Conservation (phyloP, 2,888 invertebrate species). For the Liodrosophila aerea region DNA sequence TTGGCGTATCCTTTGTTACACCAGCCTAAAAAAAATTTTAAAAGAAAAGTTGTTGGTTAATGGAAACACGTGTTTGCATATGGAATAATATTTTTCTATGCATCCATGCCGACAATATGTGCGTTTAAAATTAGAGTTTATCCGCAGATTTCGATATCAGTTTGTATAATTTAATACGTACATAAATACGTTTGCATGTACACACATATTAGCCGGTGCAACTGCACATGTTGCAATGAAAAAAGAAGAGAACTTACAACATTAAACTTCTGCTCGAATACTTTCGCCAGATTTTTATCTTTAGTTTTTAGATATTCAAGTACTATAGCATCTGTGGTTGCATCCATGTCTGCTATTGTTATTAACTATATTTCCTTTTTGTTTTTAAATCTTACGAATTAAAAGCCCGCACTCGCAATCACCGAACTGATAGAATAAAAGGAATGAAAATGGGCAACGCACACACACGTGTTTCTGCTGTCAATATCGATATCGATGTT, state of each 20-base stretch:
- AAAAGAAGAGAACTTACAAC: constrained; percentile 85
- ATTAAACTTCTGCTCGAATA: constrained; percentile 88
- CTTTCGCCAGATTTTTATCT: constrained; percentile 87
- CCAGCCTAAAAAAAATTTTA: constrained; percentile 83
- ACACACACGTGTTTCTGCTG: constrained; percentile 55
- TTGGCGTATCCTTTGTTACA: constrained; percentile 86
- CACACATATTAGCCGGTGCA: background rate
- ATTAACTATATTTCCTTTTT: constrained; percentile 15
- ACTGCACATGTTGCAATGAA: constrained; percentile 14
- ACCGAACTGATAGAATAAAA: constrained; percentile 28
- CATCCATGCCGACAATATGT: too few species aligned
- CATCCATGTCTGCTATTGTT: constrained; percentile 83
- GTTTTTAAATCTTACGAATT: constrained; percentile 12
- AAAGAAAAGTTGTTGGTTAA: constrained; percentile 52
- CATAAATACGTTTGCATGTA: background rate
- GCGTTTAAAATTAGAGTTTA: too few species aligned
- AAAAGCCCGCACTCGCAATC: constrained; percentile 20
- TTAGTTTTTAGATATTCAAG: constrained; percentile 86
- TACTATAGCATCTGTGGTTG: constrained; percentile 84
- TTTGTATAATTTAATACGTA: too few species aligned
- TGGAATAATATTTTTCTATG: too few species aligned
- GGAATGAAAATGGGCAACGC: constrained; percentile 21
- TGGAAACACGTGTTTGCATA: constrained; percentile 54
- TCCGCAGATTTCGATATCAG: too few species aligned
- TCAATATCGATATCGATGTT: constrained; percentile 39